Evolutionary conservation across 1,140 invertebrate species (phyloP), one percentile per base, ranked within the genome.

Genomic region (Andrena cerasifolii): DNA sequence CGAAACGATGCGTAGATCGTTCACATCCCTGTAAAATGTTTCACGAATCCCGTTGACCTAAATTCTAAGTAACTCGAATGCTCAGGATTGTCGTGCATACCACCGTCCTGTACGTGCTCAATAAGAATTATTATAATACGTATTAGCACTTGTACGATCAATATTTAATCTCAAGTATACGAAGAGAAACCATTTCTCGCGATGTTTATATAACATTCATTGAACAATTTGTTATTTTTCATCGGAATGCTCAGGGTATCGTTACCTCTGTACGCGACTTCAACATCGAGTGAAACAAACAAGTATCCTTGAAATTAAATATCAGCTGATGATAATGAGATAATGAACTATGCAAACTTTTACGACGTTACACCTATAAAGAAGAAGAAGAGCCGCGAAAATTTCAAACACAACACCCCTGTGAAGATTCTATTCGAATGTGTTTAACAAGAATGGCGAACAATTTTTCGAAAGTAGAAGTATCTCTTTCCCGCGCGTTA

Each of bases 301-400:
- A 6, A 18, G 58, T 53, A 63, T 40, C n/a, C 71, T 73, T 65
- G 71, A 73, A 73, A 73, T 73, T 73, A 73, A 73, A 73, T 73
- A 73, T 24, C 16, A 63, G 5, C 6, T 21, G 47, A 65, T 40
- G 12, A 73, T 21, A 51, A 53, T 14, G 59, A 40, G 1, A 40
- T 24, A 5, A 16, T 51, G 24, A 36, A 18, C 26, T 43, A 58
- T 31, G 28, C n/a, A 40, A 21, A 21, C 33, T 3, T 3, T 40
- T 33, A n/a, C 40, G 8, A 24, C 43, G 16, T 18, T 21, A 51
- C 28, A 33, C n/a, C 63, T 21, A 66, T 33, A 59, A 36, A 21
- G 3, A 61, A n/a, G 40, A 40, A 61, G n/a, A 47, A 71, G 40
- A 43, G 1, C 16, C 51, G 18, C 47, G 3, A 31, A 45, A 31